Conservation (phyloP, 2,113 vertebrate genomes). For the Callipepla californica region DNA sequence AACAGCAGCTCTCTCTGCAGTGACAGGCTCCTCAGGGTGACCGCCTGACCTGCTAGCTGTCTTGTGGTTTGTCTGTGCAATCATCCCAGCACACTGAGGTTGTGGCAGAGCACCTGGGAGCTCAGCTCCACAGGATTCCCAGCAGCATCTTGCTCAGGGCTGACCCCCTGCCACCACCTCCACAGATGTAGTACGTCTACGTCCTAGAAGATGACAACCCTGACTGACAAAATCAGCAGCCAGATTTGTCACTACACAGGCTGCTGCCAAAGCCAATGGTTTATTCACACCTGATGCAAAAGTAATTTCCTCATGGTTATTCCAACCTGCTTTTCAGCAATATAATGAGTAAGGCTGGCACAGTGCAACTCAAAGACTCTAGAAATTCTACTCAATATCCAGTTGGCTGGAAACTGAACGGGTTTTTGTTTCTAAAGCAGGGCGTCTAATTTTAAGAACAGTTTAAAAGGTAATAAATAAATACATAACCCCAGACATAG, state of each 20-base stretch:
- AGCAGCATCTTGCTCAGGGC: background rate
- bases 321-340: background rate
- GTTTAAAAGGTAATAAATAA: background rate
- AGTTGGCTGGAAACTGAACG: background rate
- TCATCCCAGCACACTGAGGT: no score
- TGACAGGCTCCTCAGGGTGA: background rate
- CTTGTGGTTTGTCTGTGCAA: background rate
- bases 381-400: background rate
- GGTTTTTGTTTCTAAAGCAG: background rate
- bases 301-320: background rate
- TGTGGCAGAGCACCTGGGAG: background rate
- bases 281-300: background rate
- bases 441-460: background rate
- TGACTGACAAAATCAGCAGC: background rate
- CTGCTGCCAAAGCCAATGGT: background rate
- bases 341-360: background rate
- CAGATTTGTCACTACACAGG: no score
- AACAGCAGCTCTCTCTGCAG: background rate
- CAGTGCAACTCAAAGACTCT: background rate
- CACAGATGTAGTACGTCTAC: no score
- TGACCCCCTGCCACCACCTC: background rate
- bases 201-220: background rate
- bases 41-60: background rate
- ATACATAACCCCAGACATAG: background rate
- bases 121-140: background rate